Evolutionary conservation across 2,113 vertebrate genomes (phyloP), one percentile per base, ranked within the genome.

Genomic region (Ptilorrhoa leucosticta): DNA sequence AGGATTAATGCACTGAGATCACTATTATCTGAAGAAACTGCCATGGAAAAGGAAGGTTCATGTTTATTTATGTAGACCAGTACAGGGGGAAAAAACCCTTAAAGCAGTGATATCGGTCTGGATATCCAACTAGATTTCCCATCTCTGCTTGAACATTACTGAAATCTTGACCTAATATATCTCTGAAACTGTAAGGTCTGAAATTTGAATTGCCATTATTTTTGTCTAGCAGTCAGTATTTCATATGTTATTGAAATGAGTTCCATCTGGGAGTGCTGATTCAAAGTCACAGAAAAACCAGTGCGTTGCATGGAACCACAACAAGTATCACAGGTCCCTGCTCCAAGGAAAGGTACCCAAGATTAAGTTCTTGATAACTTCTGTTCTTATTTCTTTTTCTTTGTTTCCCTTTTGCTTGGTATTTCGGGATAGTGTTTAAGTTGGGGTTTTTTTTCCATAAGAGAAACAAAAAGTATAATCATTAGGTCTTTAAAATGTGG

Each of bases 61-160:
- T 31, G 16, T 42, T 89, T 77, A 15, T 54, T 78, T 89, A 71
- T 40, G 35, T 7, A 19, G 8, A 51, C 3, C 44, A 81, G 13
- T 24, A 48, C 0, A 51, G 13, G 3, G 3, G 17, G 16, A 3
- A 53, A 80, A 83, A 50, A 4, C 0, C 17, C 31, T 65, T 64
- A 39, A 48, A 60, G 37, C 23, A 48, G 9, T 16, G 18, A 19
- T 17, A 30, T 2, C 44, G 26, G 68, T 33, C 42, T 45, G 30
- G 56, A 83, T n/a, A 83, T 56, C 13, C 44, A 85, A 64, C 20
- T 3, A 37, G 10, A 83, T 24, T 23, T 82, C 33, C 57, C 27
- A 68, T 44, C 65, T 66, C 56, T 4, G 2, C n/a, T 20, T 82
- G 30, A 90, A 70, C 12, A 11, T 33, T 30, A 66, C 47, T 68